These are phyloP conservation scores for Hydrolagus colliei DNA, from an alignment of 2,797 vertebrate species.

Conservation along the genomic window DNA sequence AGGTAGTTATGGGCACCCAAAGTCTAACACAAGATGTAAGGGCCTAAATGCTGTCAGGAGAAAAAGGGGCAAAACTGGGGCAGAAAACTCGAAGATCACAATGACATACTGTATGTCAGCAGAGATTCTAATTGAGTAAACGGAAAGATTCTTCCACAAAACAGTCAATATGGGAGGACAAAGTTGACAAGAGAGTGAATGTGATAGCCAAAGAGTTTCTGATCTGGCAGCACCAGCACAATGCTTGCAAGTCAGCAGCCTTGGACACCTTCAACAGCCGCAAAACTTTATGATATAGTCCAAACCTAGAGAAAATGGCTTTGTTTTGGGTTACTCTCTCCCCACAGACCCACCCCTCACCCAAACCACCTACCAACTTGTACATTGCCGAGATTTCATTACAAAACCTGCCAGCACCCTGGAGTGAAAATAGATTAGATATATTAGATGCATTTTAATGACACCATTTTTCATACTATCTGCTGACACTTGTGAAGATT, in stretches of 20 bases:
- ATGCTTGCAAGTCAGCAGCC: neutral
- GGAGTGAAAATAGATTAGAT: conserved; percentile 2
- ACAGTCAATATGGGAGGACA: neutral
- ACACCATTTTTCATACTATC: neutral
- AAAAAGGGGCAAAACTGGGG: no score
- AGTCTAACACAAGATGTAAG: no score
- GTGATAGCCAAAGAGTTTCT: neutral
- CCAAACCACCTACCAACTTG: neutral
- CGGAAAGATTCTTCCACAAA: neutral
- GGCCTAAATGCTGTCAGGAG: no score
- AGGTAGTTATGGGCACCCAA: no score
- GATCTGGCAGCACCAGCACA: neutral
- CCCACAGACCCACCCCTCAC: neutral
- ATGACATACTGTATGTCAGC: no score
- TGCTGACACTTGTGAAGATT: neutral
- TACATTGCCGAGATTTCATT: neutral
- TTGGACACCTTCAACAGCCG: neutral
- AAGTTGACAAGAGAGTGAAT: neutral
- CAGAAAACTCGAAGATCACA: no score
- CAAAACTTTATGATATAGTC: neutral
- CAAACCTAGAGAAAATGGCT: no score
- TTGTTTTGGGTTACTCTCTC: no score
- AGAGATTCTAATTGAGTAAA: no score
- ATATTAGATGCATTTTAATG: conserved; percentile 23
- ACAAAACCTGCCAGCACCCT: neutral